Conservation (phyloP, 2,888 invertebrate species). For the Meta bourneti region DNA sequence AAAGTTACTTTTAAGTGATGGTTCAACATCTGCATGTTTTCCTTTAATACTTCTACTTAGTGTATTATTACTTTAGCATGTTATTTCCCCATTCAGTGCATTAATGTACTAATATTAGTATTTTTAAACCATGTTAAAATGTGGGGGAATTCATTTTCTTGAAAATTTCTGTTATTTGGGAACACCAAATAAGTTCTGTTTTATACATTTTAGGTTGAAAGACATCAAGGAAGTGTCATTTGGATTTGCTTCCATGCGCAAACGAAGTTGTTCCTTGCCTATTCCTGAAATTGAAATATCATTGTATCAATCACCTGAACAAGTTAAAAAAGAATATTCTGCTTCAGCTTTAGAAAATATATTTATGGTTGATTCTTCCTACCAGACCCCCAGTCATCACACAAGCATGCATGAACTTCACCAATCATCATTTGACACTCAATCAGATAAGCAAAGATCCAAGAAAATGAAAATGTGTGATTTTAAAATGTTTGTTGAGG, state of each 20-base stretch:
- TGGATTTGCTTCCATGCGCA: conserved; percentile 89
- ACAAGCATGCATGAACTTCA: conserved; percentile 77
- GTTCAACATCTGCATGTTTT: too few relatives aligned
- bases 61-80: too few relatives aligned
- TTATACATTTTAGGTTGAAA: conserved; percentile 85
- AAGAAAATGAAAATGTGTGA: conserved; percentile 76
- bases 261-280: conserved; percentile 94
- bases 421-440: conserved; percentile 76
- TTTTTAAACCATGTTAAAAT: too few relatives aligned
- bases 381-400: conserved; percentile 75
- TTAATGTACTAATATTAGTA: too few relatives aligned
- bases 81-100: too few relatives aligned
- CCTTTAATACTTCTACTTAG: too few relatives aligned
- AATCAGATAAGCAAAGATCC: conserved; percentile 71
- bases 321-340: conserved; percentile 68
- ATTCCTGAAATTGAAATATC: conserved; percentile 96
- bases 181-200: background rate
- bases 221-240: conserved; percentile 92
- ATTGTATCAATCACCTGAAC: conserved; percentile 78
- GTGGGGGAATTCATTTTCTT: background rate
- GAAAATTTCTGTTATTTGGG: background rate
- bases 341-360: conserved; percentile 68
- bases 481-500: conserved; percentile 76
- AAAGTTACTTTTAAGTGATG: too few relatives aligned
- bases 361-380: conserved; percentile 70